Evolutionary conservation across 2,797 vertebrate species (phyloP).

Genomic region (Cossypha niveicapilla): DNA sequence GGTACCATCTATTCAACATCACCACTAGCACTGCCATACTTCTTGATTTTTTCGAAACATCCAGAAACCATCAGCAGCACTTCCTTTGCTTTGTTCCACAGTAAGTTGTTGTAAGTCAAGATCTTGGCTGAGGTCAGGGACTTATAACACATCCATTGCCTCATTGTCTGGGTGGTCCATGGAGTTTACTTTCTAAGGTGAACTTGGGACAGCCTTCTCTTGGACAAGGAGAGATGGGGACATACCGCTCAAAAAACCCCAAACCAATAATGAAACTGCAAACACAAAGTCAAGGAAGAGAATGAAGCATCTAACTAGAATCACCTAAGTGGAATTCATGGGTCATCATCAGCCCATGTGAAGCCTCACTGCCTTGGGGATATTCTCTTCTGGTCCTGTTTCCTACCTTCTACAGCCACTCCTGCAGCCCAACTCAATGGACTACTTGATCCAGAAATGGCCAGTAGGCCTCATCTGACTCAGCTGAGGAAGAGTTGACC

Average conservation of each 20-base stretch:
- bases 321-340: not conserved
- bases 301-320: not conserved
- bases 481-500: not conserved
- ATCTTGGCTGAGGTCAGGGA: not conserved
- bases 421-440: not conserved
- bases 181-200: not conserved
- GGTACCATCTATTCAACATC: not conserved
- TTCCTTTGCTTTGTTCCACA: not conserved
- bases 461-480: not conserved
- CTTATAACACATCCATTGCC: not conserved
- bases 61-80: not conserved
- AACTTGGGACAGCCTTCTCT: not conserved
- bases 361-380: not conserved
- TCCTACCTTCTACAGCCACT: not conserved
- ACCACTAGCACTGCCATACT: not conserved
- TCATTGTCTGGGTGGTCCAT: not conserved
- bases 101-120: not conserved
- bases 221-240: not conserved
- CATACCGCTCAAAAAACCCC: not conserved
- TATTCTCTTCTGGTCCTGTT: not conserved
- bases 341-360: not conserved
- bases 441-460: not conserved
- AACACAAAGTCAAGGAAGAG: not conserved
- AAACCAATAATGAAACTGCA: not conserved
- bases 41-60: not conserved